phyloP scores from a whole-genome alignment of 2,888 invertebrate genomes.

The Cataglyphis altisquamis region DNA sequence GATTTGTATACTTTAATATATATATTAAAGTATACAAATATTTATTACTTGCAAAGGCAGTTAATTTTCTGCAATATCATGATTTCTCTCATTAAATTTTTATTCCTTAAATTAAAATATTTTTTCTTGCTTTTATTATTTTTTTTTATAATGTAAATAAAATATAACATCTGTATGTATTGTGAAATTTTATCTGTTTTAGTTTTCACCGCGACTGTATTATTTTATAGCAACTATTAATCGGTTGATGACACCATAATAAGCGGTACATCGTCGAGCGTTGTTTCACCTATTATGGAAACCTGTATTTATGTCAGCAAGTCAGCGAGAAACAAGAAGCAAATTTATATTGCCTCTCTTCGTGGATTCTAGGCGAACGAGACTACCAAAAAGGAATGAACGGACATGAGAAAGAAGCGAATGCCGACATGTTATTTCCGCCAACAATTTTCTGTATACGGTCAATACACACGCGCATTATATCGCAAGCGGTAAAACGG shows the following conservation, averaged over 20 bases:
- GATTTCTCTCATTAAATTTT: not conserved
- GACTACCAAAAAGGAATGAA: conserved; percentile 54
- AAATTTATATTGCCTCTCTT: conserved; percentile 32
- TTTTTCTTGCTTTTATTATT: not conserved
- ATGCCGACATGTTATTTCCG: conserved; percentile 59
- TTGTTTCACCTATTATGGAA: conserved; percentile 64
- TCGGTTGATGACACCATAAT: conserved; percentile 28
- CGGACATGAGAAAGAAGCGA: conserved; percentile 29
- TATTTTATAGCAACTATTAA: conserved; percentile 34
- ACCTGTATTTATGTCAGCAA: conserved; percentile 61
- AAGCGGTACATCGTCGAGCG: conserved; percentile 33
- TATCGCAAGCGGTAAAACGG: conserved; percentile 14
- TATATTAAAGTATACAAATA: not conserved
- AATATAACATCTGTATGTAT: not conserved
- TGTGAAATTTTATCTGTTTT: conserved; percentile 16
- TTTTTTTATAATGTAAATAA: not conserved
- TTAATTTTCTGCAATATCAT: not conserved
- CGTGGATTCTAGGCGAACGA: conserved; percentile 61
- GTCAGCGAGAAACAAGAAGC: conserved; percentile 26
- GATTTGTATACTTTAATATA: conserved; percentile 5
- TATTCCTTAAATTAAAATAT: not conserved
- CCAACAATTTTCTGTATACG: conserved; percentile 60
- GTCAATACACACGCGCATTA: conserved; percentile 53
- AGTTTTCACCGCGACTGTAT: not conserved
- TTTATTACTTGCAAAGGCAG: not conserved